Evolutionary conservation across 1,140 invertebrate genomes (phyloP).

Genomic region (Lasioglossum baleicum): DNA sequence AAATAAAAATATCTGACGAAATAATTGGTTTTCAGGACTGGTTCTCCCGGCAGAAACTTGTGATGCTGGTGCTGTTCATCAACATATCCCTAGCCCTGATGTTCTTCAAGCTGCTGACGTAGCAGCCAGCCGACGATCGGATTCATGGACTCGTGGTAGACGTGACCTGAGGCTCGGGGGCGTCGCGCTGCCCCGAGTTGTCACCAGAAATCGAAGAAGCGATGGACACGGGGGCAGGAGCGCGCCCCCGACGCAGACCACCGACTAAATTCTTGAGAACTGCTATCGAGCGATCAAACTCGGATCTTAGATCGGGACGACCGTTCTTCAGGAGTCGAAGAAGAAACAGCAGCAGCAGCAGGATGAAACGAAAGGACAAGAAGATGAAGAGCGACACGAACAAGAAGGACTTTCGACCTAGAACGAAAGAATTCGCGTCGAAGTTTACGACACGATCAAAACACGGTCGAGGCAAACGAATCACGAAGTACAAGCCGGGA

Average conservation of each 20-base stretch:
- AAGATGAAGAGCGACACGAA: background rate
- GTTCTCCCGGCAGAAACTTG: conserved; percentile 97
- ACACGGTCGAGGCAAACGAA: background rate
- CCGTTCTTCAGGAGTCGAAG: conserved; percentile 34
- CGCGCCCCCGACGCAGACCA: conserved; percentile 17
- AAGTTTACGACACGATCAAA: background rate
- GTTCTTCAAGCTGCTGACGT: conserved; percentile 98
- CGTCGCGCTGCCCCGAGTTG: conserved; percentile 50
- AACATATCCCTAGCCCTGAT: conserved; percentile 97
- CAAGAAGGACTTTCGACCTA: background rate
- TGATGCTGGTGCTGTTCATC: conserved; percentile 96
- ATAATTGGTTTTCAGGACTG: conserved; percentile 89
- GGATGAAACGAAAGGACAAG: background rate
- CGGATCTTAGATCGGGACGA: conserved; percentile 38
- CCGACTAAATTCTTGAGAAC: conserved; percentile 59
- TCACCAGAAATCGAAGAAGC: conserved; percentile 46
- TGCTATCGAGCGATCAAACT: conserved; percentile 62
- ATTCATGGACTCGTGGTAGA: conserved; percentile 72
- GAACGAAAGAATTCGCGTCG: background rate
- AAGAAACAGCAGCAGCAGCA: background rate
- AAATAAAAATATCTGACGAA: too few relatives aligned
- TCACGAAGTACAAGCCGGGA: background rate
- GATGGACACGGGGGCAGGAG: conserved; percentile 11
- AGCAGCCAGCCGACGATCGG: conserved; percentile 78
- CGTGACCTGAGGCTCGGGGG: conserved; percentile 68